Evolutionary conservation across 2,888 invertebrate genomes (phyloP).

Genomic region (Gymnoscelis rufifasciata): DNA sequence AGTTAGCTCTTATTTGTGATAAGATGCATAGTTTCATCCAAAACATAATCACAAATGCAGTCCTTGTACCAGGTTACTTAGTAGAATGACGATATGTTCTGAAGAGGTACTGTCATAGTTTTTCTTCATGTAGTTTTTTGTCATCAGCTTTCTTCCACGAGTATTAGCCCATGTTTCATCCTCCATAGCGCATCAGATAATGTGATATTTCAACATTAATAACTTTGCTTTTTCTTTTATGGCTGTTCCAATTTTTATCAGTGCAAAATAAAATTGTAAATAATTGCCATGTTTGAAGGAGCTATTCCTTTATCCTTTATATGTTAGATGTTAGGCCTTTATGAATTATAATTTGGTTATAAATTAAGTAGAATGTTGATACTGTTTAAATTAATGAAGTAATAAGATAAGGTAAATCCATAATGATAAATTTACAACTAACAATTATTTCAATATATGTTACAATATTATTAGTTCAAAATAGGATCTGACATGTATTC

Average conservation of each 20-base stretch:
- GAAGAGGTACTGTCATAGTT: constrained; percentile 26
- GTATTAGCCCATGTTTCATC: constrained; percentile 13
- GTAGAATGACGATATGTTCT: constrained; percentile 15
- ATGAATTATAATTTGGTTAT: too few species aligned
- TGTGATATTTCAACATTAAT: constrained; percentile 7
- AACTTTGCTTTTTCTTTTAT: not conserved
- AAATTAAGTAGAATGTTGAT: too few species aligned
- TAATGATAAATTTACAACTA: not conserved
- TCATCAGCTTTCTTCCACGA: constrained; percentile 20
- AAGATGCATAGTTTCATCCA: constrained; percentile 25
- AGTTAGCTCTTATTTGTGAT: constrained; percentile 17
- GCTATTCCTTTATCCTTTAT: not conserved
- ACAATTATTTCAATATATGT: not conserved
- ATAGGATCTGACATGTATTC: too few species aligned
- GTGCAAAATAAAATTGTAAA: not conserved
- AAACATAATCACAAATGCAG: constrained; percentile 7
- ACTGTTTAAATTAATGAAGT: too few species aligned
- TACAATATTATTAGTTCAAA: not conserved
- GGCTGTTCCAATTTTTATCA: not conserved
- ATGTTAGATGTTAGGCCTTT: too few species aligned
- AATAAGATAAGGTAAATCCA: too few species aligned
- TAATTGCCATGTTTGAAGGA: not conserved
- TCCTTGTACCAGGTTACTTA: constrained; percentile 25
- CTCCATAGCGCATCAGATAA: constrained; percentile 9
- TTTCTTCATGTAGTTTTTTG: constrained; percentile 13